Conservation (phyloP, 35 echinoderm and acorn worm genomes). For the Heliocidaris erythrogramma region DNA sequence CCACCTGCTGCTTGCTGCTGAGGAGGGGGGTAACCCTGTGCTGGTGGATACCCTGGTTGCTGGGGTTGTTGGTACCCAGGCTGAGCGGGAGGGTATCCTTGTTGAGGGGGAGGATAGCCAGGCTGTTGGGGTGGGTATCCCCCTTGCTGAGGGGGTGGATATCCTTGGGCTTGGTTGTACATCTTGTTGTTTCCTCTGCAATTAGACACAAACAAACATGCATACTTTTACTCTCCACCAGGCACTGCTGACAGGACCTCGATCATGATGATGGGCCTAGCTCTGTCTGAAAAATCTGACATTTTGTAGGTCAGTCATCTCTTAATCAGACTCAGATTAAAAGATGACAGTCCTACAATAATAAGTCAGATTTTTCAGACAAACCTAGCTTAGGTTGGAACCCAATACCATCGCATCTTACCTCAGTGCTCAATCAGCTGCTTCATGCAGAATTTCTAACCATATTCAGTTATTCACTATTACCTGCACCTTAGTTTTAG, state of each 20-base stretch:
- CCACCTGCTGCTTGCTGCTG: background rate
- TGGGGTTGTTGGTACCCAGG: no score
- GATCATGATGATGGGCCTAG: background rate
- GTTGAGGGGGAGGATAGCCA: background rate
- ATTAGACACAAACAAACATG: background rate
- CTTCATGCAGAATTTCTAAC: background rate
- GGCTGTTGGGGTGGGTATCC: background rate
- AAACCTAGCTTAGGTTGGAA: no score
- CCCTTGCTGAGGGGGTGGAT: background rate
- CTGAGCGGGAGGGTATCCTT: background rate
- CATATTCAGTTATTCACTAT: background rate
- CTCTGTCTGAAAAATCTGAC: background rate
- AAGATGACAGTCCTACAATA: no score
- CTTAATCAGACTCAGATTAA: no score
- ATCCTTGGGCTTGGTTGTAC: background rate
- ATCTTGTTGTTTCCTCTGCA: background rate
- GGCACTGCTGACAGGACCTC: background rate
- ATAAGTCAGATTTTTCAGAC: no score
- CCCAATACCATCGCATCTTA: no score
- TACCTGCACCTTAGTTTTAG: background rate
- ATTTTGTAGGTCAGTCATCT: no score
- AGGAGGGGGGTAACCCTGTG: background rate
- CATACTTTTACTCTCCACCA: background rate
- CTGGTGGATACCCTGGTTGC: no score
- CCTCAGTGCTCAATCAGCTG: background rate